Evolutionary conservation across 2,888 invertebrate species (phyloP).

Genomic region (Graphium colonna): DNA sequence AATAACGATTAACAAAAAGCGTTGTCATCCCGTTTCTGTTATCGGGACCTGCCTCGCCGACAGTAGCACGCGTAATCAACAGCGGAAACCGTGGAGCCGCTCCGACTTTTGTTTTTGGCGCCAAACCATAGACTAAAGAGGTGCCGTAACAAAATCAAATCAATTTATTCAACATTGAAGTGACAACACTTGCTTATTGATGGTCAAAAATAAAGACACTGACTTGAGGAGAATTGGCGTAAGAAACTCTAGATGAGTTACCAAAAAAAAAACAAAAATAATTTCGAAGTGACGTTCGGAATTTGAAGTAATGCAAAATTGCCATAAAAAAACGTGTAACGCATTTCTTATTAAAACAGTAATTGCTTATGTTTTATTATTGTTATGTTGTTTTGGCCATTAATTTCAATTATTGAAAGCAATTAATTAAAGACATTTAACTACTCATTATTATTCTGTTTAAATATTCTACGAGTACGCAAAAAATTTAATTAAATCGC

Average conservation of each 20-base stretch:
- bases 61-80: slow-evolving; percentile 45
- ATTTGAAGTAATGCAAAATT: too few species aligned
- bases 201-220: too few species aligned
- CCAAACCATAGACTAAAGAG: not conserved
- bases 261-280: not conserved
- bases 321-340: too few species aligned
- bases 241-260: not conserved
- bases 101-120: not conserved
- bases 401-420: too few species aligned
- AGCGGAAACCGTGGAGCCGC: slow-evolving; percentile 44
- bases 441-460: too few species aligned
- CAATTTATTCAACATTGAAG: too few species aligned
- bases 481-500: not conserved
- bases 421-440: too few species aligned
- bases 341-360: too few species aligned
- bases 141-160: not conserved
- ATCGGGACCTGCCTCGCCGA: slow-evolving; percentile 48
- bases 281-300: too few species aligned
- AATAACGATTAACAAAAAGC: slow-evolving; percentile 77
- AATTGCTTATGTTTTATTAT: too few species aligned
- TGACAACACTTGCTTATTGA: too few species aligned
- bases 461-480: not conserved
- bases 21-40: slow-evolving; percentile 73
- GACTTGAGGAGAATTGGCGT: not conserved
- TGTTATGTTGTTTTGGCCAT: not conserved